Percentiles rank a stretch among this genome's conserved stretches.
Conservation (phyloP, 2,113 vertebrate species). For the Budorcas taxicolor region DNA sequence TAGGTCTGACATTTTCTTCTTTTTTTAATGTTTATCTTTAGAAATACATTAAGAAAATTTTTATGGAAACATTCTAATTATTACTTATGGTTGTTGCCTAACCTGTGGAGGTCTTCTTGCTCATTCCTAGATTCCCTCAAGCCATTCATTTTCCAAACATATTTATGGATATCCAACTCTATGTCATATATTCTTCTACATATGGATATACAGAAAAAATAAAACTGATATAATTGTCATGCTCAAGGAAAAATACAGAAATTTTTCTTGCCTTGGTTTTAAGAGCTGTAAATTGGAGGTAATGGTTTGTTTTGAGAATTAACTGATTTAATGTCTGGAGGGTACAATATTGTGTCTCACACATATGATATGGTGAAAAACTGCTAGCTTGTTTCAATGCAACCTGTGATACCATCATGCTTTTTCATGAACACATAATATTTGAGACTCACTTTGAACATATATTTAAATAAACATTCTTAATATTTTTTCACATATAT, state of each 20-base stretch:
- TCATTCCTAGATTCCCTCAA: not conserved
- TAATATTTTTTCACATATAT: not conserved
- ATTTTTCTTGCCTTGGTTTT: not conserved
- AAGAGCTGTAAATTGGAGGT: not conserved
- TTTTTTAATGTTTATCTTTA: not conserved
- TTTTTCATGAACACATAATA: not conserved
- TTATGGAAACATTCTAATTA: not conserved
- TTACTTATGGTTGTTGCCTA: not conserved
- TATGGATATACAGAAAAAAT: not conserved
- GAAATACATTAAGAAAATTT: not conserved
- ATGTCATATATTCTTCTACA: not conserved
- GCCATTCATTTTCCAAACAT: not conserved
- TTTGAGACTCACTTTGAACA: not conserved
- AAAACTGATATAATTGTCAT: not conserved
- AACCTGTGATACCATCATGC: not conserved
- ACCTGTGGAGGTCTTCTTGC: not conserved
- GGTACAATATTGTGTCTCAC: not conserved
- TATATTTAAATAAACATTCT: not conserved
- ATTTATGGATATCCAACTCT: not conserved
- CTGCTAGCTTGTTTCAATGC: not conserved
- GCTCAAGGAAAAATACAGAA: not conserved
- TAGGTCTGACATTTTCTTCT: not conserved
- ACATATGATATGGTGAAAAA: not conserved
- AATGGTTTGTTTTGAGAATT: not conserved
- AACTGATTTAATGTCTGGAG: not conserved